phyloP scores from a whole-genome alignment of 2,113 vertebrate genomes.

The Ciconia maguari region DNA sequence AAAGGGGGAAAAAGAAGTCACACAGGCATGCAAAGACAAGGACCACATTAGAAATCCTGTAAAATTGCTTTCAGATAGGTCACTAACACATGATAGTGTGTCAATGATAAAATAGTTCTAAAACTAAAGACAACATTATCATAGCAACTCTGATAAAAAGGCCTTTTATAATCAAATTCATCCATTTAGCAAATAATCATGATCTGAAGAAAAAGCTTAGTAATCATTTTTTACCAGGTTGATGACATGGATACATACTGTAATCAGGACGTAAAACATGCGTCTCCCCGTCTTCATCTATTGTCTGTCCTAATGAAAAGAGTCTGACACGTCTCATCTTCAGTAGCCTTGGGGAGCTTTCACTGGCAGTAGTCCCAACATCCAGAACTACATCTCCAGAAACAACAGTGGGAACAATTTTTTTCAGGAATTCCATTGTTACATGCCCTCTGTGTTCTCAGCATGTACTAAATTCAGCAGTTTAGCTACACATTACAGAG shows the following conservation, averaged over 20 bases:
- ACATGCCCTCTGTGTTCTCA: neutral
- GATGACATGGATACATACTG: conserved; percentile 20
- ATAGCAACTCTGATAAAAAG: neutral
- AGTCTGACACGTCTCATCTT: conserved; percentile 84
- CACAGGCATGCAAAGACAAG: neutral
- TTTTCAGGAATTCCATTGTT: conserved; percentile 92
- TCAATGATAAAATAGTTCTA: neutral
- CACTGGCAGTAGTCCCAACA: conserved; percentile 52
- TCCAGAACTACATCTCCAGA: conserved; percentile 80
- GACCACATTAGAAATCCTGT: neutral
- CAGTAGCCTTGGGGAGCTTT: conserved; percentile 82
- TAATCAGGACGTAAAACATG: neutral
- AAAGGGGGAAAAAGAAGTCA: neutral
- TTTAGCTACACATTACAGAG: neutral
- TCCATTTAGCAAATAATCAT: neutral
- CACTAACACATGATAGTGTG: neutral
- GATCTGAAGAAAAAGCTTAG: neutral
- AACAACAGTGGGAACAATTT: conserved; percentile 80
- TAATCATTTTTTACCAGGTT: neutral
- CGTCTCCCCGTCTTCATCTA: conserved; percentile 71
- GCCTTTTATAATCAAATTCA: neutral
- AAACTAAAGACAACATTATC: neutral
- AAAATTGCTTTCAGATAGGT: neutral
- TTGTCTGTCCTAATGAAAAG: conserved; percentile 79
- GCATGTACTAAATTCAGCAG: neutral